phyloP scores from a whole-genome alignment of 2,113 vertebrate genomes.

The Ramphastos sulfuratus region DNA sequence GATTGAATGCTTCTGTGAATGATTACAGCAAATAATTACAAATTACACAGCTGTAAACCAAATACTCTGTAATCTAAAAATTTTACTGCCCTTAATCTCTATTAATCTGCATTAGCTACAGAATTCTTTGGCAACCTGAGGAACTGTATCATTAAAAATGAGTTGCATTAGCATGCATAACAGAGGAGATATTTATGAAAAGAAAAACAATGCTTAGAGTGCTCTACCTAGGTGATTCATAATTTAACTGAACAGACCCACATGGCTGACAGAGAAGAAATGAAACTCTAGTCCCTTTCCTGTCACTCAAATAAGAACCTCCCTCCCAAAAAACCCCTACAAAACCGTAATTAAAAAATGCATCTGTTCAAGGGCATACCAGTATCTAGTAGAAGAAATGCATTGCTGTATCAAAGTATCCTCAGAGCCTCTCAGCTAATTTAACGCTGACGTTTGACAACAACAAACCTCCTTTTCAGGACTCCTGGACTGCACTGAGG shows the following conservation, averaged over 20 bases:
- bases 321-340: rapidly evolving
- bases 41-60: neutral
- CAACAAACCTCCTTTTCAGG: neutral
- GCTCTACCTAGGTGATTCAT: neutral
- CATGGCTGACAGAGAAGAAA: neutral
- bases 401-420: neutral
- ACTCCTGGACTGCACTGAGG: too few relatives aligned
- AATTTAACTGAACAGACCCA: neutral
- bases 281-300: neutral
- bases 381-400: neutral
- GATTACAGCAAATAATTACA: neutral
- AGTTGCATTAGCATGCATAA: neutral
- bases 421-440: neutral
- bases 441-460: neutral
- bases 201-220: neutral
- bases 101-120: neutral
- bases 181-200: neutral
- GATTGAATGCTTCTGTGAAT: neutral
- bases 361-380: neutral
- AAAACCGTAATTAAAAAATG: neutral
- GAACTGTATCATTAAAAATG: neutral
- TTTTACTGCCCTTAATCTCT: neutral
- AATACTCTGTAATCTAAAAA: neutral
- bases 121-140: neutral
- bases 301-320: neutral